Evolutionary conservation across 2,888 invertebrate genomes (phyloP).

Genomic region (Dryadula phaetusa): DNA sequence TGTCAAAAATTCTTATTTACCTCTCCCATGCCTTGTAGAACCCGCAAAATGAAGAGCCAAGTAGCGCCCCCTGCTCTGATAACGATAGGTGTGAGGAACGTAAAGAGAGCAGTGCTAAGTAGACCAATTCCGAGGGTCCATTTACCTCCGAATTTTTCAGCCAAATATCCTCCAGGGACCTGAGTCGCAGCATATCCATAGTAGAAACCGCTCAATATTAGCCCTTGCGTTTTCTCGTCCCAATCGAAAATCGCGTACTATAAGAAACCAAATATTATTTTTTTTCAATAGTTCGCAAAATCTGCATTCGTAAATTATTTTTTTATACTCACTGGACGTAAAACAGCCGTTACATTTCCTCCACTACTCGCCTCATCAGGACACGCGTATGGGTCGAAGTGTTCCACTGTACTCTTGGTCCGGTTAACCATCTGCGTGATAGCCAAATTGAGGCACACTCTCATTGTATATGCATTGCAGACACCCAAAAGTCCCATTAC

Average conservation of each 20-base stretch:
- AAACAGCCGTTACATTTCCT: constrained; percentile 50
- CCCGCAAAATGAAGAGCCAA: constrained; percentile 83
- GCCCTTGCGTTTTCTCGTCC: constrained; percentile 88
- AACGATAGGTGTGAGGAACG: constrained; percentile 90
- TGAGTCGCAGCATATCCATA: constrained; percentile 94
- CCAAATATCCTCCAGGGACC: constrained; percentile 92
- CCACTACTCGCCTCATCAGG: constrained; percentile 55
- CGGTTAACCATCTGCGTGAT: constrained; percentile 87
- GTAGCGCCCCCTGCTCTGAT: constrained; percentile 83
- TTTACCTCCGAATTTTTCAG: constrained; percentile 93
- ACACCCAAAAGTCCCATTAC: constrained; percentile 90
- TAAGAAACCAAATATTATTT: constrained; percentile 42
- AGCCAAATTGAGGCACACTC: constrained; percentile 88
- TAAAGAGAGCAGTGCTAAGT: constrained; percentile 91
- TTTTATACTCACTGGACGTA: constrained; percentile 66
- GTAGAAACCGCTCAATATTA: constrained; percentile 92
- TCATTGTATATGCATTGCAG: constrained; percentile 89
- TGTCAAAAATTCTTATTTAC: constrained; percentile 55
- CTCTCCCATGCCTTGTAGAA: constrained; percentile 92
- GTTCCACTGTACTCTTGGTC: constrained; percentile 46
- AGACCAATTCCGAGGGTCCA: constrained; percentile 93
- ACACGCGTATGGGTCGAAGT: constrained; percentile 65
- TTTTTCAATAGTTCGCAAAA: too few relatives aligned
- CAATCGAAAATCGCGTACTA: constrained; percentile 85
- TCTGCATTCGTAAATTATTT: too few relatives aligned